These are phyloP conservation scores for Clunio marinus DNA, from an alignment of 2,888 invertebrate species.

Conservation along the genomic window DNA sequence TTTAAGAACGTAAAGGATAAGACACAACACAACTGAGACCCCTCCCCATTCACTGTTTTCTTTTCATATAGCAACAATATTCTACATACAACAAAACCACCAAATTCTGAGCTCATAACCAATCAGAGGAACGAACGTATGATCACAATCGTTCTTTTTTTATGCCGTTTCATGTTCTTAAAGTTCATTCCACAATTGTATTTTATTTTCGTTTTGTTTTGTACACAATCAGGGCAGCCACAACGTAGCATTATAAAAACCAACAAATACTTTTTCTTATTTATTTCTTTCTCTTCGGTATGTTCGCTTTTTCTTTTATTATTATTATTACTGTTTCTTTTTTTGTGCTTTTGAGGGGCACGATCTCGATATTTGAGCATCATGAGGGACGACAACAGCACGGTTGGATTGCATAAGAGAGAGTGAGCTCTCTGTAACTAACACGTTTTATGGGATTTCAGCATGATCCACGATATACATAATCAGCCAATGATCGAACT, in stretches of 20 bases:
- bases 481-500: constrained; percentile 6
- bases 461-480: constrained; percentile 1
- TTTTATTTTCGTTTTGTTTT: neutral
- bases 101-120: constrained; percentile 12
- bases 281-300: neutral
- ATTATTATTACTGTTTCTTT: too few species aligned
- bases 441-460: constrained; percentile 21
- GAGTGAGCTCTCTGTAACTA: constrained; percentile 13
- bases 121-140: constrained; percentile 12
- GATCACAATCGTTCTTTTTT: neutral
- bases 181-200: neutral
- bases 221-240: neutral
- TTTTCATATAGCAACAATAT: neutral
- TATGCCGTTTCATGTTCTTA: neutral
- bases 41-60: constrained; percentile 18
- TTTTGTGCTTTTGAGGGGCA: neutral
- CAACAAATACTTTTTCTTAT: too few species aligned
- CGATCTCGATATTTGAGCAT: neutral
- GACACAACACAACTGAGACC: neutral
- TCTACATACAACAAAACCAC: constrained; percentile 14
- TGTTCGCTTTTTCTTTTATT: too few species aligned
- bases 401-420: neutral
- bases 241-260: constrained; percentile 1
- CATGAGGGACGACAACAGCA: neutral
- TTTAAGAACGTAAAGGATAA: constrained; percentile 31